Evolutionary conservation across 2,797 vertebrate genomes (phyloP).

Genomic region (Pitangus sulphuratus): DNA sequence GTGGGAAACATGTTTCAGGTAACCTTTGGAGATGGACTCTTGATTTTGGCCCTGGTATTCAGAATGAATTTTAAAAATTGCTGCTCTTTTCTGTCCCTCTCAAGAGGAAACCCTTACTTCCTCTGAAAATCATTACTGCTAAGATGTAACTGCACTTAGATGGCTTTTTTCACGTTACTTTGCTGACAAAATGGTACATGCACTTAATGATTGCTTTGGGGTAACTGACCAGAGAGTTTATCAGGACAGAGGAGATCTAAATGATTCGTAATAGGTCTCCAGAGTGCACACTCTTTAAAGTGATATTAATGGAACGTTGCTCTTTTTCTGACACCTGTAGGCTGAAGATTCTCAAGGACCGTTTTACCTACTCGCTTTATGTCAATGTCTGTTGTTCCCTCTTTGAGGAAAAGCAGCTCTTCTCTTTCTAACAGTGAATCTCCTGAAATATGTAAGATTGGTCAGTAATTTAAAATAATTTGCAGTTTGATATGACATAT

Average conservation of each 20-base stretch:
- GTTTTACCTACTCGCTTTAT: constrained; percentile 88
- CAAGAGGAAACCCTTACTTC: neutral
- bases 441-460: constrained; percentile 81
- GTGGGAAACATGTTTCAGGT: neutral
- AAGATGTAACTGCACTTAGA: neutral
- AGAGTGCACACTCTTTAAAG: neutral
- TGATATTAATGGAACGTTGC: neutral
- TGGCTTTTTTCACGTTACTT: neutral
- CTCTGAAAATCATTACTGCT: neutral
- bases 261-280: neutral
- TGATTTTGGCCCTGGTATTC: neutral
- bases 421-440: constrained; percentile 88
- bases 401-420: constrained; percentile 92
- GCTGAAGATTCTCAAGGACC: constrained; percentile 86
- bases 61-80: neutral
- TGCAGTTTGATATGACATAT: neutral
- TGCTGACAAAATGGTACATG: neutral
- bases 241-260: neutral
- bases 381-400: constrained; percentile 87
- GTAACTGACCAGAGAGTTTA: neutral
- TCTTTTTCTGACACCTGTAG: constrained; percentile 62
- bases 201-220: neutral
- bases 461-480: constrained; percentile 70
- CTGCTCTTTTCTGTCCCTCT: neutral
- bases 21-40: neutral